A percentile compares a stretch with the other conserved stretches of the same genome.
Conservation (phyloP, 2,113 vertebrate species). For the Emydocephalus ijimae region DNA sequence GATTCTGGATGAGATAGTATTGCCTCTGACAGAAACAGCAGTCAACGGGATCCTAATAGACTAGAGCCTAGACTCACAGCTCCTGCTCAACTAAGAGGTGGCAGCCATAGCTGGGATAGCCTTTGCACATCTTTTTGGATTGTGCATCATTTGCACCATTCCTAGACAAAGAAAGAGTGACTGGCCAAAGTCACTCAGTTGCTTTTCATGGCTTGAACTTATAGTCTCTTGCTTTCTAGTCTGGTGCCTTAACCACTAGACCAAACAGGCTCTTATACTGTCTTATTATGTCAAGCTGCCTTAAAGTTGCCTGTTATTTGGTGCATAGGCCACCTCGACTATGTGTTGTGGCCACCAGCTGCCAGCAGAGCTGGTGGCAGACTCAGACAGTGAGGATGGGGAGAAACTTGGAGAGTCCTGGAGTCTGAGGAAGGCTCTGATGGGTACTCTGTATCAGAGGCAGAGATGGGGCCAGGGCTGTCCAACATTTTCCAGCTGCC, state of each 20-base stretch:
- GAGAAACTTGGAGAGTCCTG: too few relatives aligned
- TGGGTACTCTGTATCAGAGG: too few relatives aligned
- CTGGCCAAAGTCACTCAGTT: neutral
- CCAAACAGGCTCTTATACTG: neutral
- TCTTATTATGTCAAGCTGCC: neutral
- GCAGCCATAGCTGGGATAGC: neutral
- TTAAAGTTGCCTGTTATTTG: neutral
- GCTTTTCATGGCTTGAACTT: neutral
- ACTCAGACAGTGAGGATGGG: too few relatives aligned
- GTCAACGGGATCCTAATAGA: neutral
- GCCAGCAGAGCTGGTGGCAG: too few relatives aligned
- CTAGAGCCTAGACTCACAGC: neutral
- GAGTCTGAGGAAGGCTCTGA: too few relatives aligned
- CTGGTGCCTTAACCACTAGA: neutral
- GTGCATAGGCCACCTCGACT: neutral
- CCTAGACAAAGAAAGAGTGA: neutral
- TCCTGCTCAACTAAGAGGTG: neutral
- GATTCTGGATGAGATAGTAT: neutral
- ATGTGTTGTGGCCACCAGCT: neutral
- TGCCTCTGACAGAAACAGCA: neutral
- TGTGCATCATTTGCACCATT: neutral
- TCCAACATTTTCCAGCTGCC: too few relatives aligned
- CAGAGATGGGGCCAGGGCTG: too few relatives aligned
- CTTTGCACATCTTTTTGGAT: neutral
- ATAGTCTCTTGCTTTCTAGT: neutral